Conservation (phyloP, 2,113 vertebrate genomes). For the Pycnonotus jocosus region DNA sequence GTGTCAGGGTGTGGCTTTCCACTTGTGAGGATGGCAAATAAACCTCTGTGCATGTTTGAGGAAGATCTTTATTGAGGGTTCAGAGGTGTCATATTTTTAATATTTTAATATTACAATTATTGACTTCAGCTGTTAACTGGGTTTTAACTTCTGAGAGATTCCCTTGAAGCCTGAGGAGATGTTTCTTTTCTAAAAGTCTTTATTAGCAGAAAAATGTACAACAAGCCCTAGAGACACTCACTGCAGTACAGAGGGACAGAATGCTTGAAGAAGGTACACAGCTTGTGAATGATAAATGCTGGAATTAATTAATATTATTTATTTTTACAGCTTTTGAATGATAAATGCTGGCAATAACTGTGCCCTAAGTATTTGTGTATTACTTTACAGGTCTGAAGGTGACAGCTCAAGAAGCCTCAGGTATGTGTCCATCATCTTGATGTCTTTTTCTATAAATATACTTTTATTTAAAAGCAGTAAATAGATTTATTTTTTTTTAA, state of each 20-base stretch:
- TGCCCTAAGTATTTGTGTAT: conserved; percentile 13
- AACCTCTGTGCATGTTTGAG: background rate
- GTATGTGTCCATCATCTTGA: conserved; percentile 53
- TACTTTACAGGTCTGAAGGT: conserved; percentile 75
- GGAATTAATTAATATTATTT: background rate
- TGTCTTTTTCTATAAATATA: background rate
- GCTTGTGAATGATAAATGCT: background rate
- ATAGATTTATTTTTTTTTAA: background rate
- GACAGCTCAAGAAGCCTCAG: conserved; percentile 75
- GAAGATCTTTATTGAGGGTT: background rate
- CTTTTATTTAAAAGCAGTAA: background rate
- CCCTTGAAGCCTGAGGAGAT: background rate
- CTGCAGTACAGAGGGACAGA: background rate
- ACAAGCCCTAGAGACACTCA: background rate
- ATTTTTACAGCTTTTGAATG: background rate
- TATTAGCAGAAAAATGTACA: background rate
- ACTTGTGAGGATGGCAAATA: background rate
- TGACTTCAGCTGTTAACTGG: background rate
- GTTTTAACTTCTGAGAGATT: background rate
- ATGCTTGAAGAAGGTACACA: background rate
- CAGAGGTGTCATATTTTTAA: background rate
- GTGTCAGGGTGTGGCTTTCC: background rate
- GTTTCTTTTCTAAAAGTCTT: background rate
- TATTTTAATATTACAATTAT: background rate
- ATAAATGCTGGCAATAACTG: background rate